Conservation (phyloP, 2,797 vertebrate species). For the Sebastes minor region DNA sequence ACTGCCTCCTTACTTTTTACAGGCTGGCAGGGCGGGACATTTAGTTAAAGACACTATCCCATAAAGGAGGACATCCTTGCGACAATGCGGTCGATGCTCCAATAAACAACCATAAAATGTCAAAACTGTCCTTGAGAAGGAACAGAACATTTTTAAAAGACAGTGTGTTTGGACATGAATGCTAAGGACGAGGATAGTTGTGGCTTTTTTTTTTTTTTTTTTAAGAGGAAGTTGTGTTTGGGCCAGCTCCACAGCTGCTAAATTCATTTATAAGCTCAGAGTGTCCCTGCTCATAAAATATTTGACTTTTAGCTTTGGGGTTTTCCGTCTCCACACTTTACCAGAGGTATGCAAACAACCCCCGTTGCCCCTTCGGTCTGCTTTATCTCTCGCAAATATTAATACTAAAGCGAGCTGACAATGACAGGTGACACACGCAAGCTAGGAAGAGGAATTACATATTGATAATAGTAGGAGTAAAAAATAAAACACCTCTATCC, state of each 20-base stretch:
- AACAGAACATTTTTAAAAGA: background rate
- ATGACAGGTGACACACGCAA: slow-evolving; percentile 4
- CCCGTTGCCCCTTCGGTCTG: background rate
- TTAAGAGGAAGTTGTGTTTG: background rate
- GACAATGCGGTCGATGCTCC: background rate
- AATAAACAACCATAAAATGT: slow-evolving; percentile 7
- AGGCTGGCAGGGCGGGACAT: background rate
- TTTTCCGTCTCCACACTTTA: slow-evolving; percentile 13
- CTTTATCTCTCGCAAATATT: slow-evolving; percentile 3
- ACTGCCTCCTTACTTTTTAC: background rate
- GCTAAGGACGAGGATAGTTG: background rate
- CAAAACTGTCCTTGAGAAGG: background rate
- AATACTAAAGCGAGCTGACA: slow-evolving; percentile 3
- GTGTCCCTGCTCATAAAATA: slow-evolving; percentile 42
- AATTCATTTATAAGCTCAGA: slow-evolving; percentile 23
- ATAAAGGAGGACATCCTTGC: background rate
- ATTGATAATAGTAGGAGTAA: background rate
- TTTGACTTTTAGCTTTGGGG: slow-evolving; percentile 27
- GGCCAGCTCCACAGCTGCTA: background rate
- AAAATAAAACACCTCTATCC: background rate
- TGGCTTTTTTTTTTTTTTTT: background rate
- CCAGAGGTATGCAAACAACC: slow-evolving; percentile 5
- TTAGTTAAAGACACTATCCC: background rate
- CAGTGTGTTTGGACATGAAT: background rate
- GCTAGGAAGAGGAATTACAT: background rate